A percentile compares a stretch with the other conserved stretches of the same genome.
These are phyloP conservation scores for Sesia apiformis DNA, from an alignment of 2,888 invertebrate genomes.

Conservation along the genomic window DNA sequence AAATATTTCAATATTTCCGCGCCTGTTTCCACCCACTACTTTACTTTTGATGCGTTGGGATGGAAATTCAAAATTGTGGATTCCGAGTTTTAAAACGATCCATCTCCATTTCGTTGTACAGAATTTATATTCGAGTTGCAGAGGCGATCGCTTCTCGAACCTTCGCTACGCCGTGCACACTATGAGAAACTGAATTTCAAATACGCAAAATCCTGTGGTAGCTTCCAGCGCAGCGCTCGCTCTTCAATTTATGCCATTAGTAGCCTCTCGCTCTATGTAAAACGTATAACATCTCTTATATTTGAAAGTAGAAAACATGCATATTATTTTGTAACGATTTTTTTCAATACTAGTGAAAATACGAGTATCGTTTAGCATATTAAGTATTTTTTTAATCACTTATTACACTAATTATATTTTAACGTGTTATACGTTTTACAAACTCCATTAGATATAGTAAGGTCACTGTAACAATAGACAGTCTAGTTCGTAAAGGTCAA, in stretches of 20 bases:
- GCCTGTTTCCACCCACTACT: neutral
- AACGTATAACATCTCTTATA: constrained; percentile 28
- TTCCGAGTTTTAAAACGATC: constrained; percentile 40
- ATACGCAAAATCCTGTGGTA: constrained; percentile 61
- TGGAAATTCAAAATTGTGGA: constrained; percentile 41
- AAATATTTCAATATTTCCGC: neutral
- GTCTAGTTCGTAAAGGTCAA: no score
- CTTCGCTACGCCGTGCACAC: constrained; percentile 25
- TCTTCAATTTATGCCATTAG: constrained; percentile 65
- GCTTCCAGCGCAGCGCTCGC: constrained; percentile 29
- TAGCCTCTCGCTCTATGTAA: constrained; percentile 37
- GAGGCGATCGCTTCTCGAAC: constrained; percentile 40
- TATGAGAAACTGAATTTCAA: constrained; percentile 59
- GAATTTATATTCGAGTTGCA: constrained; percentile 31
- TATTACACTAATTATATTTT: no score
- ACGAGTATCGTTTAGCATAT: no score
- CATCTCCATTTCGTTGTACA: constrained; percentile 26
- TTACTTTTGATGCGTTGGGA: constrained; percentile 25
- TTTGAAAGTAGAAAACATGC: neutral
- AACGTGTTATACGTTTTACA: no score
- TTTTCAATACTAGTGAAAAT: no score
- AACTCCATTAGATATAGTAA: no score
- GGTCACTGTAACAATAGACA: no score
- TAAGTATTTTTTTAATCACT: no score
- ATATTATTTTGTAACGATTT: neutral